Evolutionary conservation across 2,888 invertebrate genomes (phyloP), one percentile per base, ranked within the genome.

Genomic region (Malthinus flaveolus): DNA sequence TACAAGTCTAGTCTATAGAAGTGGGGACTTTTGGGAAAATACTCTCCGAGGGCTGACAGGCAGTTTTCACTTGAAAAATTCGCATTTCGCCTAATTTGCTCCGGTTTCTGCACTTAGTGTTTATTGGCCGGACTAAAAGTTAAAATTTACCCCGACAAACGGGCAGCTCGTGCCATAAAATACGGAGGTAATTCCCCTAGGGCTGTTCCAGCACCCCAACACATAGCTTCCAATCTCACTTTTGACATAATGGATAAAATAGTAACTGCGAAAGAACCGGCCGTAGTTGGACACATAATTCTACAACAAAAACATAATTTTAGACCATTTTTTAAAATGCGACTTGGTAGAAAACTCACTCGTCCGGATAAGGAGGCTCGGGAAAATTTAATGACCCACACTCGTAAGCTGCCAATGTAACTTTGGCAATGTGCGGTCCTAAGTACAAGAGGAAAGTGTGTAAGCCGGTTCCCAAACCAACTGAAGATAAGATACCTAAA

Each of bases 161-260:
- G 79, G 0, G 93, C 92, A 3, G 98, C 97, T 61, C 95, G 83
- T n/a, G 99, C 99, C 97, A 99, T 97, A 80, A 99, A 99, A 83
- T 99, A 99, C 0, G 99, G 99, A 2, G 99, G 99, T 66, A 99
- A 80, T 78, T 99, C 99, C 0, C 99, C 99, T n/a, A 99, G 82
- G 0, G 99, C 99, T 0, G 99, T 99, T 3, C 99, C 95, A 13
- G 92, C 87, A 3, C 95, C 97, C 99, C 99, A 99, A 83, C 98
- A 89, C 85, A 98, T 93, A 8, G 96, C 93, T 81, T 99, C 99
- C 64, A 97, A 82, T 15, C 97, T 87, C 12, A 97, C 91, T 81
- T 97, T 97, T 32, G 91, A 86, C 91, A 98, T 95, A 65, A 98
- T 97, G 68, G 89, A 89, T 86, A 94, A 92, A 69, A 99, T 87